phyloP scores from a whole-genome alignment of 1,140 invertebrate genomes.

The Drosophila serrata region DNA sequence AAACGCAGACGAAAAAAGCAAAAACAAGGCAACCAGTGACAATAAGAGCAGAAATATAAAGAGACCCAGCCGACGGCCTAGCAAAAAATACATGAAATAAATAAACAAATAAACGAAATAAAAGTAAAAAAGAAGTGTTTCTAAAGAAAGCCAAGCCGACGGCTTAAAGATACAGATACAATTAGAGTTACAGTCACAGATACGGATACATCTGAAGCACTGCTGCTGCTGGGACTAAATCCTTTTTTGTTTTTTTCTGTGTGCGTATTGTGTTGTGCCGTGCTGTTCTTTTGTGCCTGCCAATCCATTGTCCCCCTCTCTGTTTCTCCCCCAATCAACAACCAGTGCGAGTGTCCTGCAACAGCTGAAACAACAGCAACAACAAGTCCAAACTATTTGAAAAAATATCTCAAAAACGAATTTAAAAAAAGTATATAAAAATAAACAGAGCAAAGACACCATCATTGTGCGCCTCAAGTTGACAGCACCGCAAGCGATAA shows the following conservation, averaged over 20 bases:
- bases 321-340: conserved; percentile 25
- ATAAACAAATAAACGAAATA: not conserved
- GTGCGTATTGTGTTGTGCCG: conserved; percentile 55
- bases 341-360: conserved; percentile 44
- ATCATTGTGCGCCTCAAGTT: conserved; percentile 70
- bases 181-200: conserved; percentile 8
- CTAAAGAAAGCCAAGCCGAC: conserved; percentile 27
- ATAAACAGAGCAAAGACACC: conserved; percentile 40
- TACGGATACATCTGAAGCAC: conserved; percentile 33
- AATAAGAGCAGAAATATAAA: conserved; percentile 22
- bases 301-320: conserved; percentile 36
- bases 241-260: conserved; percentile 54
- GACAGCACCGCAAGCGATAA: conserved; percentile 52
- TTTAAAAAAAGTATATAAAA: not conserved
- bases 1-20: conserved; percentile 15
- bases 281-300: conserved; percentile 35
- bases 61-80: conserved; percentile 32
- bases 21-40: conserved; percentile 19
- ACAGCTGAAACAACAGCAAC: conserved; percentile 13
- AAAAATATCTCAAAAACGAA: not conserved
- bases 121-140: conserved; percentile 4
- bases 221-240: conserved; percentile 24
- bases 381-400: conserved; percentile 12
- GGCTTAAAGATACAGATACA: conserved; percentile 20
- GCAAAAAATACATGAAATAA: not conserved